Conservation (phyloP, 2,113 vertebrate genomes). For the Ursus arctos region DNA sequence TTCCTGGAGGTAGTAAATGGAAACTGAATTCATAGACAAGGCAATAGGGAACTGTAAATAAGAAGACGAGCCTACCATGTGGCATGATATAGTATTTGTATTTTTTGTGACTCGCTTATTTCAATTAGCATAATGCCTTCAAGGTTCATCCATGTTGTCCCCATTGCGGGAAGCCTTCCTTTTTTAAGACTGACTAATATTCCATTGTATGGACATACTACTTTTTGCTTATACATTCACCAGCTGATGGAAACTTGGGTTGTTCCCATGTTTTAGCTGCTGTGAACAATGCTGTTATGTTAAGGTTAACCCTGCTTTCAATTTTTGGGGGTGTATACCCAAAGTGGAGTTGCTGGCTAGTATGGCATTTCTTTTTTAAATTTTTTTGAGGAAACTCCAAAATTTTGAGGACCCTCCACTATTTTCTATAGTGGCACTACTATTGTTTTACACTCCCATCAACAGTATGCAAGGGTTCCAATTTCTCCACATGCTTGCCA, state of each 20-base stretch:
- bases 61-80: not conserved
- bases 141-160: not conserved
- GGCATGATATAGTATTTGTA: not conserved
- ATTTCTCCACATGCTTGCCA: not conserved
- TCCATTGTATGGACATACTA: not conserved
- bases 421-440: not conserved
- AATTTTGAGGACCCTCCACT: not conserved
- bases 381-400: not conserved
- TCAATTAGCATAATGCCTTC: not conserved
- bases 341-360: not conserved
- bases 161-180: not conserved
- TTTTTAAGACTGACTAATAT: not conserved
- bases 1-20: not conserved
- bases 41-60: not conserved
- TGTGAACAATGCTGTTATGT: not conserved
- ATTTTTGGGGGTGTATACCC: not conserved
- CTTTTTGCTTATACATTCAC: not conserved
- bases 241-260: not conserved
- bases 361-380: not conserved
- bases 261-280: not conserved
- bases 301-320: not conserved
- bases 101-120: not conserved
- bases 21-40: not conserved
- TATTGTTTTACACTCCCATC: not conserved
- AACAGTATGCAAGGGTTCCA: not conserved